Base-by-base conservation (phyloP, 2,797 vertebrate species). In the Epinephelus coioides region DNA sequence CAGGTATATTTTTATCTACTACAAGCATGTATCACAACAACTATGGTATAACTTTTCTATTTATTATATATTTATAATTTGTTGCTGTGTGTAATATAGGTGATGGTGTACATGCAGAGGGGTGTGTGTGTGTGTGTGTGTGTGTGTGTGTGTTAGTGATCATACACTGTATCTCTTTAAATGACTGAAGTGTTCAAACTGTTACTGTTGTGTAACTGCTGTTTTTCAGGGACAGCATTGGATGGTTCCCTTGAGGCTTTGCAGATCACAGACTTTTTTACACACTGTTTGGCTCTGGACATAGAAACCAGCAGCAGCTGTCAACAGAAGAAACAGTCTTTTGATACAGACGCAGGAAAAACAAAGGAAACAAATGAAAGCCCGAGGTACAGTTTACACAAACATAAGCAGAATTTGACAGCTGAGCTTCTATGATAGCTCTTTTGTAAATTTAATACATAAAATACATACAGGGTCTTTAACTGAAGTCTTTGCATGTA, bases 271-370 rank as follows among this genome's bases (percentile, higher is more conserved):
- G 93, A 94, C 27, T 80, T 82, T 89, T 89, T 78, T 50, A 51
- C 76, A 59, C 34, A 9, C 77, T 95, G 60, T 86, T 96, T 91
- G 95, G 94, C 72, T 93, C 92, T 53, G 95, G 97, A 71, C 82
- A 91, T 75, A 93, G 92, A 76, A 94, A 95, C 72, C 78, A 75
- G 78, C 73, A 89, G 91, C 59, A 86, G 89, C 4, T 84, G 12
- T 46, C 94, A 94, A 54, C 93, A 91, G 95, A 89, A 96, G 25
- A 89, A 90, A 40, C 92, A 86, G 2, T 61, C 83, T 2, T 79
- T 90, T 47, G 72, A 9, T 50, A 1, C 51, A 25, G 66, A 84
- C 25, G 44, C 51, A 18, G 62, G 69, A 71, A 79, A 90, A 74
- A 71, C 53, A 30, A 80, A 83, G 30, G 70, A 56, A 77, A 61